These are phyloP conservation scores for Ganaspis brasiliensis DNA, from an alignment of 2,888 invertebrate genomes.

Conservation along the genomic window DNA sequence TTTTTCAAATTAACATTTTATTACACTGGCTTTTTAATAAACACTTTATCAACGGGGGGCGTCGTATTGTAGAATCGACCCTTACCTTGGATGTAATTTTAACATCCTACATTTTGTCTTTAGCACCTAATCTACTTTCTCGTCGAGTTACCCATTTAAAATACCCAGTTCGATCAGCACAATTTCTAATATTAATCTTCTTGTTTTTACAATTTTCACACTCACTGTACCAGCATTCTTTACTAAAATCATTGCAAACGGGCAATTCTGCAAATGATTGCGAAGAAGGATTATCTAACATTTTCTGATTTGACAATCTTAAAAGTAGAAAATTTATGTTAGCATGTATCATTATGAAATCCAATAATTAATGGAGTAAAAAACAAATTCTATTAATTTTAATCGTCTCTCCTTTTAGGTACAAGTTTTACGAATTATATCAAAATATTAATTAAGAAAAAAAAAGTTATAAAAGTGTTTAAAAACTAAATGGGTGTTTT, in stretches of 20 bases:
- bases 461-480: no score
- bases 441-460: no score
- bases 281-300: slow-evolving; percentile 11
- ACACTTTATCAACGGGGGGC: no score
- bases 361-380: no score
- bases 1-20: no score
- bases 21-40: not conserved
- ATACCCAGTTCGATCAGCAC: slow-evolving; percentile 34
- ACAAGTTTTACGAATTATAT: no score
- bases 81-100: slow-evolving; percentile 44
- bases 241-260: not conserved
- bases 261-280: not conserved
- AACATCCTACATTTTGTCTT: slow-evolving; percentile 44
- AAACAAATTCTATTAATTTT: no score
- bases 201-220: slow-evolving; percentile 10
- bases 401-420: no score
- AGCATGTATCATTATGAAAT: slow-evolving; percentile 41
- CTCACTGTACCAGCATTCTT: slow-evolving; percentile 17
- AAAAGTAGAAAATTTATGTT: slow-evolving; percentile 45
- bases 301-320: slow-evolving; percentile 42
- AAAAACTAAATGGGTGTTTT: no score
- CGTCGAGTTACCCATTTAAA: slow-evolving; percentile 37
- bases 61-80: slow-evolving; percentile 10
- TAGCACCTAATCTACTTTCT: slow-evolving; percentile 43
- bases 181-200: not conserved